These are phyloP conservation scores for Melieria picta DNA, from an alignment of 2,888 invertebrate genomes.

Conservation along the genomic window DNA sequence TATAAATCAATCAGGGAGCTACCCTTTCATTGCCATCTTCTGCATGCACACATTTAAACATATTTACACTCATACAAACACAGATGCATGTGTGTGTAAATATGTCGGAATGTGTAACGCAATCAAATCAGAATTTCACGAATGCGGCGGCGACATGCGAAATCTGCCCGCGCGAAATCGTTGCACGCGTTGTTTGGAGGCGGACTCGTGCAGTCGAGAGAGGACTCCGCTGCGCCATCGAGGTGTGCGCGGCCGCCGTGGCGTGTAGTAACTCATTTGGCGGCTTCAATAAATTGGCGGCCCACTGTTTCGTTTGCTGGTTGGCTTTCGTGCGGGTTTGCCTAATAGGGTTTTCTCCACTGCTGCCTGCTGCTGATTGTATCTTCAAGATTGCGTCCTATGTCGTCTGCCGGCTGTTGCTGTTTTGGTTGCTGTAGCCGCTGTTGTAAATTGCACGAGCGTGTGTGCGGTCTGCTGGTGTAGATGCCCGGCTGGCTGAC, in stretches of 20 bases:
- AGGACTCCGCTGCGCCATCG: too few species aligned
- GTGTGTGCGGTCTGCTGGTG: conserved; percentile 3
- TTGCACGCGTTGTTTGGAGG: not conserved
- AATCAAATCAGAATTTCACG: not conserved
- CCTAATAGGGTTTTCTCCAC: not conserved
- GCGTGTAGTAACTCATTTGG: conserved; percentile 3
- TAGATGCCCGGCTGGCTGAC: too few species aligned
- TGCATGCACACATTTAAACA: too few species aligned
- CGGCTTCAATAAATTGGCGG: conserved; percentile 17
- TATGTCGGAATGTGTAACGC: conserved; percentile 1
- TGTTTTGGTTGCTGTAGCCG: conserved; percentile 4
- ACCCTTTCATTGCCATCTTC: too few species aligned
- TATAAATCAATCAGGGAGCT: too few species aligned
- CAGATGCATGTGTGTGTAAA: not conserved
- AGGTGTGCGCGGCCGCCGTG: too few species aligned
- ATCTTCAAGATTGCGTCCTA: not conserved
- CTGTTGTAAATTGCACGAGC: conserved; percentile 7
- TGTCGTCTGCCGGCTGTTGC: not conserved
- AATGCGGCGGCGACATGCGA: not conserved
- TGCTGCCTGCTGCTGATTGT: conserved; percentile 1
- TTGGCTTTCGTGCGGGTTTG: not conserved
- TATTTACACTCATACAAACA: too few species aligned
- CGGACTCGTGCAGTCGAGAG: too few species aligned
- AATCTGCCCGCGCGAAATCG: not conserved
- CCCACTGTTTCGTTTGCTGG: not conserved